Base-by-base conservation (phyloP, 1,140 invertebrate genomes). In the Ceratina japonica region DNA sequence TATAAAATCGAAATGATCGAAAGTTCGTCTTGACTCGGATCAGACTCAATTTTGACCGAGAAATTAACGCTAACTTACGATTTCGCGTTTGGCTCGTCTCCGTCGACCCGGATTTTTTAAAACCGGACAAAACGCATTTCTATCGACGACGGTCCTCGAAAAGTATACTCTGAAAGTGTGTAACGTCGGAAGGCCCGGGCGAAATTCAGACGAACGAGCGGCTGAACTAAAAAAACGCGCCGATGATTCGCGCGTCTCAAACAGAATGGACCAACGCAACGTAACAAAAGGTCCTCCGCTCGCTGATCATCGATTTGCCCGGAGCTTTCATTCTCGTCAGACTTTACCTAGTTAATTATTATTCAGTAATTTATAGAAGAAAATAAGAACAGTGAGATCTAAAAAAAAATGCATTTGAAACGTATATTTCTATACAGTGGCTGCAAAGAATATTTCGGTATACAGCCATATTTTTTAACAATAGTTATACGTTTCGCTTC, bases 91-190 rank as follows among this genome's bases (percentile, higher is more conserved):
- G 15, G 59, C 54, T 58, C 54, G 63, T 61, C 0, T 15, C 61
- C n/a, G 59, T n/a, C 63, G 16, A 65, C 4, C 24, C 31, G 10
- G 7, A 51, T 66, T 75, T 75, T 84, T 84, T 66, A 51, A 80
- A 63, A 44, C 37, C 2, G 37, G 7, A 37, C 37, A 37, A 37
- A 37, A 7, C 37, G 5, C 37, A 71, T 71, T 79, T 75, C 62
- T 63, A 86, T 81, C 62, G 62, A 52, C 58, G 64, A 58, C 58
- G 64, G n/a, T 76, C 66, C 68, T 80, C 22, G 79, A 79, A 68
- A 64, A 58, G 59, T 86, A 71, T 83, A 87, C 54, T 13, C 51
- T 84, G 85, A 87, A 86, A 86, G 82, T 86, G 69, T 69, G 70
- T 82, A 79, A 82, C 10, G 10, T 84, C 59, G 58, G 68, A 75